Base-by-base conservation (phyloP, 2,888 invertebrate genomes). In the Pollenia amentaria region DNA sequence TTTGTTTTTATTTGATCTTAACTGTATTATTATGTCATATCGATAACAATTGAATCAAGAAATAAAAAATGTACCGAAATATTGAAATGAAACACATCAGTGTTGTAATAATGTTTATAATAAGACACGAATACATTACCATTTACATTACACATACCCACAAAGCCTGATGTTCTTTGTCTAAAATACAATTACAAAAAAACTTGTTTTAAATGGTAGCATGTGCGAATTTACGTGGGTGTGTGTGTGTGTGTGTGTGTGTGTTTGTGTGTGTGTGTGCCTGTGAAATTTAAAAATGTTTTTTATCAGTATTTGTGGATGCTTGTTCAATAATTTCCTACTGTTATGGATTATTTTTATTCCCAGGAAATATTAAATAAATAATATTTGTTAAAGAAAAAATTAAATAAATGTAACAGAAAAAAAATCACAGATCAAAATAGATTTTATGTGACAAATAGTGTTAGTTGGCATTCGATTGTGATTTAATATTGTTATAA, bases 1-100 rank as follows among this genome's bases (percentile, higher is more conserved):
- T n/a, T 40, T 48, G 7, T 14, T 57, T 29, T 2, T 16, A 51
- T 69, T 69, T 69, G 29, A 51, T 51, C 29, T 44, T 65, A 46
- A 65, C 11, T 51, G 51, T 38, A 40, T 69, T 51, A 69, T 60
- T 70, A 60, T 73, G 44, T 29, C 16, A 46, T 44, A 72, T 44
- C 55, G 42, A 72, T 72, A 55, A n/a, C 21, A 72, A 42, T 72
- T 70, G 18, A 14, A 14, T 1, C n/a, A 11, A 70, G 55, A 42
- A 42, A 53, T 69, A 53, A 70, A 2, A 29, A n/a, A 3, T 29
- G 0, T 6, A 29, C 6, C 29, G 4, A 29, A 29, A 29, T 29
- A 29, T 29, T 4, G 6, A 18, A 10, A 46, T 29, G 14, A 16
- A 10, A 6, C n/a, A 14, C 8, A 38, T 38, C 2, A 11, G 12